Evolutionary conservation across 30 jellyfish, hydroid and myxozoan species (phyloP).

Genomic region (Morbakka virulenta): DNA sequence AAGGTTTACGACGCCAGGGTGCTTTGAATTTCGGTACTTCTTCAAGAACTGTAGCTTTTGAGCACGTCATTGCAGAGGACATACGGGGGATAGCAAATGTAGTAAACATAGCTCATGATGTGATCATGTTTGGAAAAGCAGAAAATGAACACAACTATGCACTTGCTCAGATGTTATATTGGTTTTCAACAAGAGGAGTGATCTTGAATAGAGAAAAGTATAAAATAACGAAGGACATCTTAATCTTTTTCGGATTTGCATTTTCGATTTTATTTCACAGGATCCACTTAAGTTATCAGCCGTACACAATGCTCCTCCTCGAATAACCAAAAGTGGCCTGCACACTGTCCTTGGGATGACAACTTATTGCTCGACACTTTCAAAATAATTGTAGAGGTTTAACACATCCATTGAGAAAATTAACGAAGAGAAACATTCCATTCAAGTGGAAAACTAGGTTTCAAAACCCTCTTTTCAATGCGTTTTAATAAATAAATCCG

Average conservation of each 20-base stretch:
- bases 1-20: too few species aligned
- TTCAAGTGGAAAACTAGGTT: too few species aligned
- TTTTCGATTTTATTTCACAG: not conserved
- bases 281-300: not conserved
- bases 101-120: conserved; percentile 5
- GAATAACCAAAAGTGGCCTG: not conserved
- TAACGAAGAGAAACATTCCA: not conserved
- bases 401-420: not conserved
- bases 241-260: not conserved
- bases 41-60: conserved; percentile 9
- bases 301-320: not conserved
- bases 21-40: conserved; percentile 3
- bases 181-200: not conserved
- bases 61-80: conserved; percentile 20
- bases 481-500: too few species aligned
- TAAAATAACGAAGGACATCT: not conserved
- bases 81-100: conserved; percentile 9
- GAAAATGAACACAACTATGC: not conserved
- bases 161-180: not conserved
- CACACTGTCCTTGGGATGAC: not conserved
- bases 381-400: not conserved
- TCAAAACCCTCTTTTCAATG: too few species aligned
- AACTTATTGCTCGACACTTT: not conserved
- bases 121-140: not conserved
- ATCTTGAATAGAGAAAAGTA: not conserved